Base-by-base conservation (phyloP, 2,888 invertebrate species). In the Linhomoeus sp. region DNA sequence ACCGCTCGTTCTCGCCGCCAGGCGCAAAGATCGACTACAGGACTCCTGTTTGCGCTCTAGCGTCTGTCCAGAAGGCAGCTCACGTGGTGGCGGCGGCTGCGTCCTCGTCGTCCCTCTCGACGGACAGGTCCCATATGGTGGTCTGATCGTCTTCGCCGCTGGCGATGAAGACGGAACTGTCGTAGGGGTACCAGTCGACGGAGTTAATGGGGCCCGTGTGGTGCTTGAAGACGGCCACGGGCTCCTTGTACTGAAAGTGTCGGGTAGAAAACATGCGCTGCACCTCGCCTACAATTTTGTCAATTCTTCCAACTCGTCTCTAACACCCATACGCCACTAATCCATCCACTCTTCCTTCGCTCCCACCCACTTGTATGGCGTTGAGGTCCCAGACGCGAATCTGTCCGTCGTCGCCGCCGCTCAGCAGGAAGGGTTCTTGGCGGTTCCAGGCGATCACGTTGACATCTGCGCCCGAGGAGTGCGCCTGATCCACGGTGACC, bases 371-470 rank as follows among this genome's bases (percentile, higher is more conserved):
- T 54, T 78, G 75, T 57, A 90, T 82, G 56, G 80, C 78, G 48
- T 94, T 73, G 50, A 97, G 73, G 66, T 97, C 94, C 97, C 97
- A 97, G 45, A 97, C 76, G 64, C 85, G 81, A 29, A 97, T 70
- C 46, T 79, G 75, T 3, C 88, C 90, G 70, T 99, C 97, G 68
- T 97, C 97, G 9, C 94, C 92, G 49, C 97, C 88, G 59, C 86
- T 86, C 57, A 90, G 80, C 58, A 88, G 82, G 2, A 69, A 66
- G 2, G 83, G 81, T 2, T 57, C 53, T 23, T 54, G 52, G 56
- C 77, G 78, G 67, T 94, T 97, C 97, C 97, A 99, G 56, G 82
- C 81, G 59, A 97, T 83, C 1, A 99, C 97, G 72, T 99, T 99
- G 2, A 97, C 77, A 66, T 99, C 97, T n/a, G n/a, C n/a, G 2